Percentiles rank a stretch among this genome's conserved stretches.
Conservation (phyloP, 2,888 invertebrate genomes). For the Macropis europaea region DNA sequence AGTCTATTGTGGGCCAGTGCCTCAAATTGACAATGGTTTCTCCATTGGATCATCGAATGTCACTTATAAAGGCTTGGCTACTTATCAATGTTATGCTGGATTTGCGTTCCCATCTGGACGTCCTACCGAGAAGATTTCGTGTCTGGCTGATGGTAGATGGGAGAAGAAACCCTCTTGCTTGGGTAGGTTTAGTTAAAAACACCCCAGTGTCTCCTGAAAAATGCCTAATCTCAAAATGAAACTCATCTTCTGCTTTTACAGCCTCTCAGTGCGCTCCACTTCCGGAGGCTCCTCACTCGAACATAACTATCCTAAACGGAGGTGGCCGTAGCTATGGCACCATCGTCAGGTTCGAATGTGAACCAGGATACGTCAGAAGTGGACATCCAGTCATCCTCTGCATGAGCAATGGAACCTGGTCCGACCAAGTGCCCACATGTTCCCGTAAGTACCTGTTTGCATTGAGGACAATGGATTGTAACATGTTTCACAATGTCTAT, state of each 20-base stretch:
- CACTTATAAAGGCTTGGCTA: conserved; percentile 94
- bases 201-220: background rate
- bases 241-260: conserved; percentile 68
- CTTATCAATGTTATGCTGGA: conserved; percentile 98
- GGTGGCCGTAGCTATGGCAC: conserved; percentile 96
- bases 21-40: conserved; percentile 98
- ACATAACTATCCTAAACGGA: conserved; percentile 92
- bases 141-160: conserved; percentile 94
- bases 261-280: conserved; percentile 95
- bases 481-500: background rate
- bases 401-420: conserved; percentile 98
- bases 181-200: conserved; percentile 80
- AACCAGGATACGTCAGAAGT: conserved; percentile 92
- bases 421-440: conserved; percentile 93
- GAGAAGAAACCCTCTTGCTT: conserved; percentile 95
- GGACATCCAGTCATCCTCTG: conserved; percentile 95
- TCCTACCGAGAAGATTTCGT: conserved; percentile 93
- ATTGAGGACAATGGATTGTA: background rate
- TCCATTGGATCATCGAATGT: conserved; percentile 97
- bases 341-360: conserved; percentile 95
- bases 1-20: conserved; percentile 98
- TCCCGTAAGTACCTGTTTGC: conserved; percentile 82
- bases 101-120: conserved; percentile 94
- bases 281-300: conserved; percentile 92
- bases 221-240: background rate